Evolutionary conservation across 2,797 vertebrate species (phyloP), one percentile per base, ranked within the genome.

Genomic region (Protosalanx chinensis): DNA sequence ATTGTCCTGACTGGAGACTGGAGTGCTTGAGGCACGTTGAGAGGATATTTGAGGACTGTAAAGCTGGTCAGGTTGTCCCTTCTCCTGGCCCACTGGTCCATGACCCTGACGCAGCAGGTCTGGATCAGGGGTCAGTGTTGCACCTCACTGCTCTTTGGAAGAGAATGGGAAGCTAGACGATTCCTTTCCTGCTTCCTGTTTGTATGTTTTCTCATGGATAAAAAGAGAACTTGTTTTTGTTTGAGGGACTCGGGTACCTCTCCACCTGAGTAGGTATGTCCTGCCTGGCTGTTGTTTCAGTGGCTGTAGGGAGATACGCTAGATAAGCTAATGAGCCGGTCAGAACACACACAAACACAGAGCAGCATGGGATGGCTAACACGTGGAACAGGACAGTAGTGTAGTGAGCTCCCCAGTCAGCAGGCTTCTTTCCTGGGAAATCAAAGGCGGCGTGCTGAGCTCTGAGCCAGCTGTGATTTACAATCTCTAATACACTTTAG

Each of bases 251-350:
- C 75, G 64, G 78, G 67, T 72, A 65, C n/a, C 60, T 30, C 16
- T 46, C 10, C 20, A 33, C n/a, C 35, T 65, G 13, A 15, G 13
- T 35, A 13, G 15, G 18, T 35, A 37, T 64, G 41, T 66, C 15
- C 29, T 29, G 23, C 41, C 12, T 1, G 29, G 41, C 23, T 5
- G 12, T 16, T 41, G 46, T 58, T 71, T 18, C 15, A 27, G 81
- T 80, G 79, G 61, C 51, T 64, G 15, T 53, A 29, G 4, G 23
- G 76, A 90, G 85, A 89, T 89, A 88, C 58, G 1, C 8, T 35
- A 41, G 33, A 64, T 35, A 41, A 64, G 18, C 18, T 35, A n/a
- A 10, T 64, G 16, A 37, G 6, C 56, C 23, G 23, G 18, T 27
- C 46, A 46, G 12, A 41, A 65, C 64, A 46, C 20, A 41, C 64